Percentiles rank a stretch among this genome's conserved stretches.
These are phyloP conservation scores for Mareca strepera DNA, from an alignment of 2,797 vertebrate genomes.

Conservation along the genomic window DNA sequence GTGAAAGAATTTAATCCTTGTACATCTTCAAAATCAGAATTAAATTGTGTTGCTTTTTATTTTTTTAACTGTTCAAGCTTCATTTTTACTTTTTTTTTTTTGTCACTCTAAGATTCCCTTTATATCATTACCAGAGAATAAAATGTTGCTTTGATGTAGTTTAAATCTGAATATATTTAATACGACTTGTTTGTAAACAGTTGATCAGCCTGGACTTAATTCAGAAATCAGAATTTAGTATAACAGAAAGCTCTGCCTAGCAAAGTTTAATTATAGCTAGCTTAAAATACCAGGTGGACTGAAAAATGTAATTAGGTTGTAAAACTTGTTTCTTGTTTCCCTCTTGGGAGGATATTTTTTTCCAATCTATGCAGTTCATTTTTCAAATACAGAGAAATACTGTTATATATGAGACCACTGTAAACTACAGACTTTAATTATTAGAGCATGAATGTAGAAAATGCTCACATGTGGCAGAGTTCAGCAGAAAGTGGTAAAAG, in stretches of 20 bases:
- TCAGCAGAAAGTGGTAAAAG: background rate
- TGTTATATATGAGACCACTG: background rate
- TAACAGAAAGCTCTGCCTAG: background rate
- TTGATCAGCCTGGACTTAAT: background rate
- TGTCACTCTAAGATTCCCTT: background rate
- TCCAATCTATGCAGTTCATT: background rate
- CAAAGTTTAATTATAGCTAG: background rate
- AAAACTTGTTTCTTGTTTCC: background rate
- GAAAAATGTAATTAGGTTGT: background rate
- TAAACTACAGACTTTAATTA: background rate
- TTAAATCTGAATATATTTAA: background rate
- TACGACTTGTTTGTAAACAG: background rate
- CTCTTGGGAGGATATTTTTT: background rate
- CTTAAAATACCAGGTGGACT: background rate
- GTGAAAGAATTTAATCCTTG: background rate
- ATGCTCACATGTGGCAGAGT: background rate
- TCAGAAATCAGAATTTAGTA: background rate
- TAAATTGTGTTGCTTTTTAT: background rate
- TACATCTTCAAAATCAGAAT: background rate
- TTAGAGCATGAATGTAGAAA: background rate
- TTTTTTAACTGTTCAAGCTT: background rate
- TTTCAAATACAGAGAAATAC: background rate
- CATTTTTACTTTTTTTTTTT: background rate
- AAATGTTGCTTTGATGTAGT: background rate
- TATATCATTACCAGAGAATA: background rate